phyloP scores from a whole-genome alignment of 2,888 invertebrate genomes.

The Elmis aenea region DNA sequence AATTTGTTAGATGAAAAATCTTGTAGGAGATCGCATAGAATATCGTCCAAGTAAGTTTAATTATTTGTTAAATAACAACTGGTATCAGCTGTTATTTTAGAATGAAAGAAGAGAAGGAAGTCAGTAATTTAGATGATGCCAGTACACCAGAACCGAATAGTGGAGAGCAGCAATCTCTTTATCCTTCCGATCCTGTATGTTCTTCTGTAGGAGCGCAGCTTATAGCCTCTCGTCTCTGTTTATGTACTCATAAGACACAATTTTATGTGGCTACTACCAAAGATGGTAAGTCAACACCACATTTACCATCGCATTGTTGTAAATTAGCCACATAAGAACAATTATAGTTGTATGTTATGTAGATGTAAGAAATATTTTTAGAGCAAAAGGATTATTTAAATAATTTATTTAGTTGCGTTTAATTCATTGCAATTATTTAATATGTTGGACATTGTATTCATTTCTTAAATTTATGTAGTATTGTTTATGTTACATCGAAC shows the following conservation, averaged over 20 bases:
- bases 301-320: too few relatives aligned
- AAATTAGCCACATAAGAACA: too few relatives aligned
- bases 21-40: constrained; percentile 33
- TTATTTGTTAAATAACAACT: too few relatives aligned
- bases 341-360: constrained; percentile 4
- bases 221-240: constrained; percentile 34
- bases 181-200: constrained; percentile 31
- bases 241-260: constrained; percentile 36
- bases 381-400: constrained; percentile 3
- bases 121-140: constrained; percentile 18
- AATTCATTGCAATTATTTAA: too few relatives aligned
- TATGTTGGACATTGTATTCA: too few relatives aligned
- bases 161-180: constrained; percentile 29
- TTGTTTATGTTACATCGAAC: too few relatives aligned
- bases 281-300: constrained; percentile 31
- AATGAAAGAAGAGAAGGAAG: constrained; percentile 18
- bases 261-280: constrained; percentile 27
- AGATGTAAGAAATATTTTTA: background rate
- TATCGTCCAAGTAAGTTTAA: constrained; percentile 28
- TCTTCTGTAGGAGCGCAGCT: constrained; percentile 28
- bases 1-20: constrained; percentile 21
- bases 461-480: too few relatives aligned
- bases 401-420: constrained; percentile 13
- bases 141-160: constrained; percentile 23
- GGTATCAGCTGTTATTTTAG: too few relatives aligned